Percentiles rank a stretch among this genome's conserved stretches.
These are phyloP conservation scores for Andrena marginata DNA, from an alignment of 2,888 invertebrate species.

Conservation along the genomic window DNA sequence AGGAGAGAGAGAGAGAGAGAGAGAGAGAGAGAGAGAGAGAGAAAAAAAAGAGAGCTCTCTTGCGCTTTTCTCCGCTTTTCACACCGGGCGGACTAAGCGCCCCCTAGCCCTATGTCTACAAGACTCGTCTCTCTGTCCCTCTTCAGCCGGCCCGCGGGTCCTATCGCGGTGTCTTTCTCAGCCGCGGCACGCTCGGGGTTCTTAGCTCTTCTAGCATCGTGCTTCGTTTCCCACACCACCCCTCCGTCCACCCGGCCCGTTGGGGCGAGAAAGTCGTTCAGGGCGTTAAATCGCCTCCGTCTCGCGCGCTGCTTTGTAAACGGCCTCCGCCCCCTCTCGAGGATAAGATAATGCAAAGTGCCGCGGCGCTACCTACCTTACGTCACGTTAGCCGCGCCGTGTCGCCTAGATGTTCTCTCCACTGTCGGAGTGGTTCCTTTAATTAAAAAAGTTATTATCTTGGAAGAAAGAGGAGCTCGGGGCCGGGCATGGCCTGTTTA, in stretches of 20 bases:
- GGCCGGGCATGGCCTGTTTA: constrained; percentile 18
- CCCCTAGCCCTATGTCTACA: constrained; percentile 68
- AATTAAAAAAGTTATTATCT: constrained; percentile 70
- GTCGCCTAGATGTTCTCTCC: constrained; percentile 12
- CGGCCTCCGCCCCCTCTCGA: constrained; percentile 34
- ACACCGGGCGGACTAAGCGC: constrained; percentile 64
- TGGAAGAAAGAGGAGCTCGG: constrained; percentile 33
- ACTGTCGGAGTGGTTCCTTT: constrained; percentile 53
- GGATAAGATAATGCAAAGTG: constrained; percentile 59
- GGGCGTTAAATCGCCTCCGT: constrained; percentile 77
- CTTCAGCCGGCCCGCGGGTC: constrained; percentile 27
- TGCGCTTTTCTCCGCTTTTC: constrained; percentile 81
- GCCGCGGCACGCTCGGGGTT: constrained; percentile 34
- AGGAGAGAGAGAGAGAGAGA: no score
- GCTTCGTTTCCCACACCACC: constrained; percentile 49
- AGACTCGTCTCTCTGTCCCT: constrained; percentile 59
- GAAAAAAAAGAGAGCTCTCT: constrained; percentile 67
- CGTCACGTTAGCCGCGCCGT: constrained; percentile 35
- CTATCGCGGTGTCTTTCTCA: constrained; percentile 41
- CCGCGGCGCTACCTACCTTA: constrained; percentile 52
- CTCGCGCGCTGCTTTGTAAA: constrained; percentile 59
- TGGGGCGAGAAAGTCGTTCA: constrained; percentile 69
- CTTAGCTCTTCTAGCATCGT: constrained; percentile 58
- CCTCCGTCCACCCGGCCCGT: constrained; percentile 21
- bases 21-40: no score